Evolutionary conservation across 2,797 vertebrate species (phyloP).

Genomic region (Nothura maculosa): DNA sequence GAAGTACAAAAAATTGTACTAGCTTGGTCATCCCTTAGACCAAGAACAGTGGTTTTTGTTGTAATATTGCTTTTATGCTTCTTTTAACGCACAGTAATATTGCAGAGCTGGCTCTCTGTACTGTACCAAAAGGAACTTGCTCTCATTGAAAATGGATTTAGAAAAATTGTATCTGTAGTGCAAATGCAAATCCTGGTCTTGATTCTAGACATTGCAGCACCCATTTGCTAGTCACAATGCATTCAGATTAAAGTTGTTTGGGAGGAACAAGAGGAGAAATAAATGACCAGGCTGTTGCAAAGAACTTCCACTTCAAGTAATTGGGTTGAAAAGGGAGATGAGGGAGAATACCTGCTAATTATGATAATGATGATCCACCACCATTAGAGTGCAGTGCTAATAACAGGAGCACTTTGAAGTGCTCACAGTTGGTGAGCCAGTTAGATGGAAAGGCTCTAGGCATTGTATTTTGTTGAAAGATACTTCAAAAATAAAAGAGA

Average conservation of each 20-base stretch:
- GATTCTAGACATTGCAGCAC: fast-evolving
- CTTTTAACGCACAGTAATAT: background rate
- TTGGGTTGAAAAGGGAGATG: background rate
- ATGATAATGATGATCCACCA: background rate
- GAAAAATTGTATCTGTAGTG: background rate
- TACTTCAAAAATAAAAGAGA: background rate
- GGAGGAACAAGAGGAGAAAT: background rate
- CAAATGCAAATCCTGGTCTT: background rate
- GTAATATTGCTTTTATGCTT: background rate
- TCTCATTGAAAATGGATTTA: background rate
- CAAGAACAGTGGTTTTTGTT: background rate
- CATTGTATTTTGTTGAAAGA: background rate
- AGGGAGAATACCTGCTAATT: background rate
- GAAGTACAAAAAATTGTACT: background rate
- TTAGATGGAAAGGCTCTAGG: background rate
- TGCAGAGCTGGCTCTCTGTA: background rate
- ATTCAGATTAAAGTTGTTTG: background rate
- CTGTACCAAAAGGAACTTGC: background rate
- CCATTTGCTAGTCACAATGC: background rate
- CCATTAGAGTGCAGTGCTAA: background rate
- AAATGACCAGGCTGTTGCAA: background rate
- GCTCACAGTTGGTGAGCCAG: background rate
- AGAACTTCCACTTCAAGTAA: background rate
- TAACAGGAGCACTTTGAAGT: background rate
- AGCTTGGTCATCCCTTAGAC: background rate